Evolutionary conservation across 2,113 vertebrate genomes (phyloP), one percentile per base, ranked within the genome.

Genomic region (Protomyctophum bolini): DNA sequence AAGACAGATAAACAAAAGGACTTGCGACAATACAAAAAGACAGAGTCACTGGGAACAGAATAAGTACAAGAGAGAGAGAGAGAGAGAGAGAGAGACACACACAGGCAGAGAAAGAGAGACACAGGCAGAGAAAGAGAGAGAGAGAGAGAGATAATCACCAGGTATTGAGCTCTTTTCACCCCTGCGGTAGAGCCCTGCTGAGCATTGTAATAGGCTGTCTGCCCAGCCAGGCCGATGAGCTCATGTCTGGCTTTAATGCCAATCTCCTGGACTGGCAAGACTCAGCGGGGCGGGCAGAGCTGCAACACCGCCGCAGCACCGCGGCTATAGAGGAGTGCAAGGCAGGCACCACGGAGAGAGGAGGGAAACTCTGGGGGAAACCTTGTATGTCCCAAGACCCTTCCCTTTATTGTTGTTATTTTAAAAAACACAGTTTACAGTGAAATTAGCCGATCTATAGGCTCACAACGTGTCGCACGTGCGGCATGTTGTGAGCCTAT

Each of bases 201-300:
- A 95, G 94, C 95, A 94, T 95, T 91, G 93, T 95, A 95, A 95
- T 95, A 92, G 93, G 94, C 95, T 93, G 94, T 94, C 95, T 94
- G 95, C 95, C 95, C 94, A 93, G 94, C 96, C 94, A 93, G 94
- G 93, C 94, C 91, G 92, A 95, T 98, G 95, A 97, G 94, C 95
- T 96, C 96, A 97, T 95, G 96, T 97, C 96, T 98, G 94, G 94
- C 93, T 96, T 95, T 94, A 95, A 95, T 95, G 95, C 94, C 95
- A 98, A 95, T 94, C 93, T 94, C 92, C 91, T 88, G 90, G 92
- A 94, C 94, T 95, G 95, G 95, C 94, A 94, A 91, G 86, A 93
- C 92, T 92, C 81, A 81, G 84, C n/a, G 81, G 90, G 91, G 92
- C 11, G 66, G 78, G 80, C 47, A 57, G 67, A 80, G 81, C 77